These are phyloP conservation scores for Mohoua ochrocephala DNA, from an alignment of 2,113 vertebrate genomes.

Conservation along the genomic window DNA sequence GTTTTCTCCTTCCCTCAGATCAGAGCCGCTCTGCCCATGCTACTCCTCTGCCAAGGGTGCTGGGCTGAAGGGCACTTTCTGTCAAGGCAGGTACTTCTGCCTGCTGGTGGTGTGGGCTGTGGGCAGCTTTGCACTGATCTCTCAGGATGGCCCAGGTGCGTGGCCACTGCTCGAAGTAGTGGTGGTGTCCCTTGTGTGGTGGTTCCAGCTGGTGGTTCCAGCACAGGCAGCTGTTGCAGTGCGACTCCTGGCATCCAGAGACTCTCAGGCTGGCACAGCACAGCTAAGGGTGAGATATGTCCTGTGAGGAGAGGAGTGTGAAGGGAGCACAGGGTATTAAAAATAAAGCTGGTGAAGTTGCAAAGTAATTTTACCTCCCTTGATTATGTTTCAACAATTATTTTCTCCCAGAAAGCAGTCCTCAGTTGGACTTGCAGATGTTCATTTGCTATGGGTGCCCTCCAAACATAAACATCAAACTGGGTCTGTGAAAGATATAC, in stretches of 20 bases:
- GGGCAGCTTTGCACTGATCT: not conserved
- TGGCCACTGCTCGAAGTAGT: slow-evolving; percentile 11
- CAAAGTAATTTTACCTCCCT: not conserved
- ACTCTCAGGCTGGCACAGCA: slow-evolving; percentile 40
- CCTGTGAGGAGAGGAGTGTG: not conserved
- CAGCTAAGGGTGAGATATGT: slow-evolving; percentile 10
- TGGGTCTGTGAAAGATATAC: not conserved
- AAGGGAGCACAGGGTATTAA: slow-evolving; percentile 21
- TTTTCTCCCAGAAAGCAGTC: not conserved
- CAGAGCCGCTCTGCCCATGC: not conserved
- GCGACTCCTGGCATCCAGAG: slow-evolving; percentile 12
- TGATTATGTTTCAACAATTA: not conserved
- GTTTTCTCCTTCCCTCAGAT: not conserved
- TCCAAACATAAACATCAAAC: not conserved
- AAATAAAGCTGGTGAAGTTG: slow-evolving; percentile 53
- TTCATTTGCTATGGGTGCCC: not conserved
- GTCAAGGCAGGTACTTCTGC: not conserved
- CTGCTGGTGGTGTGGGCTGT: not conserved
- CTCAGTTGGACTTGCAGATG: not conserved
- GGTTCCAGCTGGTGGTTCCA: slow-evolving; percentile 9
- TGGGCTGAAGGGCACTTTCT: not conserved
- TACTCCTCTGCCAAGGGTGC: not conserved
- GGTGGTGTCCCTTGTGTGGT: slow-evolving; percentile 3
- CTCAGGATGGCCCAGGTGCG: not conserved
- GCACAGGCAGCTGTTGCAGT: not conserved